phyloP scores from a whole-genome alignment of 2,888 invertebrate species.

The Melieria picta region DNA sequence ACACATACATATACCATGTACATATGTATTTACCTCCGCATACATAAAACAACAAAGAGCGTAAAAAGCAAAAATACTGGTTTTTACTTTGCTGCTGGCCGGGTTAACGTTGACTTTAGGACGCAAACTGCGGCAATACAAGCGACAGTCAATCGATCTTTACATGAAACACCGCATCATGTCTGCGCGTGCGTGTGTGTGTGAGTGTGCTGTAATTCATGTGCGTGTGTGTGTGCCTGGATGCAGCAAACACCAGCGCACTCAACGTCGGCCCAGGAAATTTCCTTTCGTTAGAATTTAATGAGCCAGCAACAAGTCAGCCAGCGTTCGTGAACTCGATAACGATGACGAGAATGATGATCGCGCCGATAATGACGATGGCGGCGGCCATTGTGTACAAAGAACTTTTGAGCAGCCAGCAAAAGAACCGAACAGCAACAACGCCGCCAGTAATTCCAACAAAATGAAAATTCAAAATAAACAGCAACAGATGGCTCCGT shows the following conservation, averaged over 20 bases:
- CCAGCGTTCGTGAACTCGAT: no score
- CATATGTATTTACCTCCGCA: no score
- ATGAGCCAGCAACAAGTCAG: neutral
- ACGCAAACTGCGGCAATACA: no score
- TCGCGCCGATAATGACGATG: neutral
- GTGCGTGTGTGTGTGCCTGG: neutral
- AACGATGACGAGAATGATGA: no score
- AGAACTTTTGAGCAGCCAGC: conserved; percentile 9
- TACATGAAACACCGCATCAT: no score
- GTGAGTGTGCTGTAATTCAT: neutral
- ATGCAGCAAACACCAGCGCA: neutral
- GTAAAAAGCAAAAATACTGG: no score
- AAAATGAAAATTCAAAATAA: conserved; percentile 16
- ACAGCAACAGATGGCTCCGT: conserved; percentile 24
- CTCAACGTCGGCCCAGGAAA: neutral
- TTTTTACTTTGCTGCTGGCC: no score
- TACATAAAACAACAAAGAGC: no score
- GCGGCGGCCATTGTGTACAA: conserved; percentile 3
- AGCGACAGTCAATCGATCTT: no score
- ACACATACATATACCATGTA: no score
- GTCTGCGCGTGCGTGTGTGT: neutral
- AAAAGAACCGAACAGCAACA: conserved; percentile 5
- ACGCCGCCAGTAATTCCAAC: conserved; percentile 18
- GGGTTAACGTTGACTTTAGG: no score
- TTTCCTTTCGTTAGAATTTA: conserved; percentile 7